Evolutionary conservation across 2,797 vertebrate species (phyloP).

Genomic region (Hippocampus kuda): DNA sequence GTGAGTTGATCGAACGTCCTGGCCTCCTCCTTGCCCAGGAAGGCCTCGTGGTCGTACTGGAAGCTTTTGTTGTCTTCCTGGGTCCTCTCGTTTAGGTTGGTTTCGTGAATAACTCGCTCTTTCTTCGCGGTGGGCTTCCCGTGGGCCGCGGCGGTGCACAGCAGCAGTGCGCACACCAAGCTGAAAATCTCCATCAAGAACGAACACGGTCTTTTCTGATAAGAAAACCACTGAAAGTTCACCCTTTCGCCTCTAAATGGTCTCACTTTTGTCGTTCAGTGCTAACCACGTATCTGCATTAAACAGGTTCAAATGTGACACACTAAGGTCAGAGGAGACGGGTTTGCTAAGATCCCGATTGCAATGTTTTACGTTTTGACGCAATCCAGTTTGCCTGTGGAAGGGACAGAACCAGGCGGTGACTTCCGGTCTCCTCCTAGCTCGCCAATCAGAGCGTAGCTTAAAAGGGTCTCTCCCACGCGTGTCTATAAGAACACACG

Average conservation of each 20-base stretch:
- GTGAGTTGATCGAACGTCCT: conserved; percentile 90
- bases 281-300: neutral
- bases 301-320: neutral
- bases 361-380: conserved; percentile 24
- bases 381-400: conserved; percentile 1
- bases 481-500: neutral
- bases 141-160: conserved; percentile 47
- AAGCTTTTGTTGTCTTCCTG: conserved; percentile 81
- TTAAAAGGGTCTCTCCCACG: conserved; percentile 8
- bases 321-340: neutral
- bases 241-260: neutral
- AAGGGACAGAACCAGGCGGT: conserved; percentile 43
- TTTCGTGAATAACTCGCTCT: conserved; percentile 76
- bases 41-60: conserved; percentile 93
- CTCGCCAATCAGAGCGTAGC: conserved; percentile 47
- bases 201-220: conserved; percentile 11
- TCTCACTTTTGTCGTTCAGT: neutral
- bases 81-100: conserved; percentile 60
- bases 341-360: neutral
- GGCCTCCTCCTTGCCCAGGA: conserved; percentile 89
- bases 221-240: conserved; percentile 15
- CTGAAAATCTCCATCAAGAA: conserved; percentile 52
- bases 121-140: conserved; percentile 81
- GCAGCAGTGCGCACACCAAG: conserved; percentile 46
- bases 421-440: conserved; percentile 35